These are phyloP conservation scores for Graptemys geographica DNA, from an alignment of 2,797 vertebrate species.

Conservation along the genomic window DNA sequence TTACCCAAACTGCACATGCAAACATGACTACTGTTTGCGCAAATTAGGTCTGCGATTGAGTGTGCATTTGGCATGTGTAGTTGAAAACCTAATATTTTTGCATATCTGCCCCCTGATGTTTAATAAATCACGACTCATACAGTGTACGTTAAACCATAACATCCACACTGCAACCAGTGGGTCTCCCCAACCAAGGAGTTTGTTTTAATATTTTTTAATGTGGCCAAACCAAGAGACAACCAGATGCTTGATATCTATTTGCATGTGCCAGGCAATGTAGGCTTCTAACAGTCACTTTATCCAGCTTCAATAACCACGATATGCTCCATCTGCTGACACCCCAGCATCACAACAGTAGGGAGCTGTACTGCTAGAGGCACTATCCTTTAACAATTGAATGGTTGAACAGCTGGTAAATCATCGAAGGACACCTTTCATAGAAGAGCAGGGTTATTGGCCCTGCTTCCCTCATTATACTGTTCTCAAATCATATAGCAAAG, in stretches of 20 bases:
- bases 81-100: fast-evolving
- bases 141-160: fast-evolving
- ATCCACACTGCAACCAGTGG: fast-evolving
- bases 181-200: neutral
- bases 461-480: neutral
- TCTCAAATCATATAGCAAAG: fast-evolving
- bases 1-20: neutral
- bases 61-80: fast-evolving
- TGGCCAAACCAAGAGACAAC: conserved; percentile 45
- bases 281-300: conserved; percentile 66
- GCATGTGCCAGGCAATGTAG: conserved; percentile 63
- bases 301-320: conserved; percentile 68
- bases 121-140: fast-evolving
- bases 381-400: conserved; percentile 66
- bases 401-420: conserved; percentile 74
- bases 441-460: conserved; percentile 26
- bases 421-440: conserved; percentile 58
- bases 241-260: conserved; percentile 68
- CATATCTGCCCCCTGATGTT: neutral
- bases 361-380: conserved; percentile 75
- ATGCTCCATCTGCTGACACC: conserved; percentile 79
- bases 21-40: neutral
- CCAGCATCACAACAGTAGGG: conserved; percentile 68
- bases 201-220: neutral
- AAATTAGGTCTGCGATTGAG: neutral